phyloP scores from a whole-genome alignment of 2,797 vertebrate species.

The Amblyraja radiata region DNA sequence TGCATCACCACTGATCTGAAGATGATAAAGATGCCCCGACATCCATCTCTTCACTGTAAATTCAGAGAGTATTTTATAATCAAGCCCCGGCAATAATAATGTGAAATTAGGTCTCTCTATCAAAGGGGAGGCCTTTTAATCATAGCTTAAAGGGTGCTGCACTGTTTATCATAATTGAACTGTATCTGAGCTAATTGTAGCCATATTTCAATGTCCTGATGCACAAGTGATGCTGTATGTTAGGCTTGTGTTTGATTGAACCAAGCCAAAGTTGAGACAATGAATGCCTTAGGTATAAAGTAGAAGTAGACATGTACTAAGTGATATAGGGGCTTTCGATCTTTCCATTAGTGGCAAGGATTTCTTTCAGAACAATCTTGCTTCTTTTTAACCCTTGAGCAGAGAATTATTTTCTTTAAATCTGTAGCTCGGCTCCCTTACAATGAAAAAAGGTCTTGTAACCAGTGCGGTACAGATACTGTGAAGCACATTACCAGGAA shows the following conservation, averaged over 20 bases:
- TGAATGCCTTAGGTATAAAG: slow-evolving; percentile 50
- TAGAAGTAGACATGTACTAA: slow-evolving; percentile 53
- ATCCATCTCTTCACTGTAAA: slow-evolving; percentile 66
- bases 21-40: slow-evolving; percentile 84
- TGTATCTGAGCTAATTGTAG: slow-evolving; percentile 94
- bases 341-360: slow-evolving; percentile 41
- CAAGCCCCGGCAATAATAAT: slow-evolving; percentile 81
- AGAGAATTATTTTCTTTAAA: too few relatives aligned
- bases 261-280: slow-evolving; percentile 54
- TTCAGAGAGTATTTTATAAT: slow-evolving; percentile 69
- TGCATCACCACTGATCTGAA: slow-evolving; percentile 79
- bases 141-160: slow-evolving; percentile 86
- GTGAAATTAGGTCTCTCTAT: slow-evolving; percentile 95
- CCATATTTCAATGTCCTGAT: slow-evolving; percentile 93
- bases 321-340: slow-evolving; percentile 48
- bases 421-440: background rate
- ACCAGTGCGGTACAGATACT: background rate
- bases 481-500: background rate
- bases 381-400: slow-evolving; percentile 34
- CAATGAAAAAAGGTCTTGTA: background rate
- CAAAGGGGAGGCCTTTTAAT: slow-evolving; percentile 87
- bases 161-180: slow-evolving; percentile 95
- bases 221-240: slow-evolving; percentile 63
- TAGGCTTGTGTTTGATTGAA: slow-evolving; percentile 57
- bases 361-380: slow-evolving; percentile 38